Percentiles rank a stretch among this genome's conserved stretches.
These are phyloP conservation scores for Nylanderia fulva DNA, from an alignment of 1,140 invertebrate genomes.

Conservation along the genomic window DNA sequence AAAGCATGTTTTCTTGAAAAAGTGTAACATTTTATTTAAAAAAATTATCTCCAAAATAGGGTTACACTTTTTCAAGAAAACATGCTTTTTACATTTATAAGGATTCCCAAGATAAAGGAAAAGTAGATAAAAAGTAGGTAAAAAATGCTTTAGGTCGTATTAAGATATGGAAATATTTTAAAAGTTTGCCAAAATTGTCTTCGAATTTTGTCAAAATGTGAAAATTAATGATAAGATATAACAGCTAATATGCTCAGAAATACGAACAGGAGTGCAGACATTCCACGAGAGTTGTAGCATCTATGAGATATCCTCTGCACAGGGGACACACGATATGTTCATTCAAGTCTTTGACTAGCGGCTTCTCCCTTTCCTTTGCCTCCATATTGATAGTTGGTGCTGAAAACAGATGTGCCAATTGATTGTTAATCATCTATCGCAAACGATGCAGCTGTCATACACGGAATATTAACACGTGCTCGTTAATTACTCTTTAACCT, in stretches of 20 bases:
- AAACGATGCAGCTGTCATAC: not conserved
- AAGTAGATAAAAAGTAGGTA: too few species aligned
- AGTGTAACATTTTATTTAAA: too few species aligned
- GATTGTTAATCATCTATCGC: conserved; percentile 60
- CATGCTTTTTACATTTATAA: too few species aligned
- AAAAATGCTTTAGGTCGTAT: too few species aligned
- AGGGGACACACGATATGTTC: conserved; percentile 90
- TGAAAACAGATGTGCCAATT: conserved; percentile 70
- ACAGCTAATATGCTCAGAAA: conserved; percentile 8
- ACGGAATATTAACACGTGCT: not conserved
- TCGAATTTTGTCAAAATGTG: too few species aligned
- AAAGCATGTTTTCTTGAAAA: too few species aligned
- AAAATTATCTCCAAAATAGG: too few species aligned
- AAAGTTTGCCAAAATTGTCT: too few species aligned
- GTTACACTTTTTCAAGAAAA: too few species aligned
- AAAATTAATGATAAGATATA: not conserved
- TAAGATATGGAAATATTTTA: too few species aligned
- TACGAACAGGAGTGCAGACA: conserved; percentile 94
- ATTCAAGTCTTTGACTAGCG: conserved; percentile 88
- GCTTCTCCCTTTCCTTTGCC: conserved; percentile 75
- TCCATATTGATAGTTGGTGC: conserved; percentile 67
- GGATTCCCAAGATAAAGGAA: too few species aligned
- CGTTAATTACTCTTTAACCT: not conserved
- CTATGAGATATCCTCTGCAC: conserved; percentile 92
- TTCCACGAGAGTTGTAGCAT: conserved; percentile 93